Evolutionary conservation across 2,113 vertebrate species (phyloP).

Genomic region (Noctilio leporinus): DNA sequence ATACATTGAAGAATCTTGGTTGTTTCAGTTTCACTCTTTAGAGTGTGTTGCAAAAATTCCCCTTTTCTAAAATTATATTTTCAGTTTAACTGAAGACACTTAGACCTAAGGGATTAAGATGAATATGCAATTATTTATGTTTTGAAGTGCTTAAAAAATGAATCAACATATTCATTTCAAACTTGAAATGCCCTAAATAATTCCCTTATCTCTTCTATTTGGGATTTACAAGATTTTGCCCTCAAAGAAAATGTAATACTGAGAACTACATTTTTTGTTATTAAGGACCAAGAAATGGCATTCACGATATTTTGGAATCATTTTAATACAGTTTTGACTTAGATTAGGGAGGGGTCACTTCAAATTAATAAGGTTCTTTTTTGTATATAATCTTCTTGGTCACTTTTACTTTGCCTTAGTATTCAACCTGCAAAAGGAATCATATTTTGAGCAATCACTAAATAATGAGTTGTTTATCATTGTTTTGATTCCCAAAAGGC

Average conservation of each 20-base stretch:
- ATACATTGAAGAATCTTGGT: background rate
- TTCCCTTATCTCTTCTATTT: background rate
- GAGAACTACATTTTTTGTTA: background rate
- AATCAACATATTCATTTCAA: background rate
- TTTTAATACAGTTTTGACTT: background rate
- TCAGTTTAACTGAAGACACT: background rate
- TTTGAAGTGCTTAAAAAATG: background rate
- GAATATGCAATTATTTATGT: background rate
- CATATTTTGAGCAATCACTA: background rate
- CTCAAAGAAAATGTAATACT: background rate
- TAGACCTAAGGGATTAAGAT: background rate
- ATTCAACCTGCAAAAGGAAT: background rate
- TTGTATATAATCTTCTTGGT: background rate
- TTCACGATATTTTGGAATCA: background rate
- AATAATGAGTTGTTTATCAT: background rate
- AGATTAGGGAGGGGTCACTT: background rate
- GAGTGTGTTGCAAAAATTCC: background rate
- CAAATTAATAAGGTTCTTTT: background rate
- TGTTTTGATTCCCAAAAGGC: background rate
- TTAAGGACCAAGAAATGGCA: background rate
- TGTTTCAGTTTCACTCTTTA: background rate
- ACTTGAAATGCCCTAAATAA: background rate
- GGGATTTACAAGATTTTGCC: background rate
- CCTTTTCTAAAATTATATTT: conserved; percentile 8
- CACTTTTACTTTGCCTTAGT: background rate